Percentiles rank a stretch among this genome's conserved stretches.
These are phyloP conservation scores for Rhabdomys pumilio DNA, from an alignment of 2,797 vertebrate species.

Conservation along the genomic window DNA sequence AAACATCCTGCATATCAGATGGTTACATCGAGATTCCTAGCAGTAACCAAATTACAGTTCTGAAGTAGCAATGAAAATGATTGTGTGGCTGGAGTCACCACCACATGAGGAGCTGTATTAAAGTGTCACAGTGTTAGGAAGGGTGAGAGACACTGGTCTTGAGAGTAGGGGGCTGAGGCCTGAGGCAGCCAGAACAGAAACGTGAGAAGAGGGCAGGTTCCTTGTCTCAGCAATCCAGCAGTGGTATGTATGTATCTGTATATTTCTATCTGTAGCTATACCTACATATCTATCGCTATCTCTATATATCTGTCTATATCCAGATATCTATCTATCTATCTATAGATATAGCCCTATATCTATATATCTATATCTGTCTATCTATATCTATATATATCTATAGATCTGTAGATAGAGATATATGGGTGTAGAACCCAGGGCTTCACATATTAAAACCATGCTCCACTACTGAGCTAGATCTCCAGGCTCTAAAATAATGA, in stretches of 20 bases:
- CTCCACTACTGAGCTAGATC: not conserved
- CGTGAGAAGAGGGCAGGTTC: no score
- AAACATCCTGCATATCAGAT: not conserved
- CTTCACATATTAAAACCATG: not conserved
- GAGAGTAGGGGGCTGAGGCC: no score
- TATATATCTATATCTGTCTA: not conserved
- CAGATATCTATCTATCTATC: no score
- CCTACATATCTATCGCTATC: no score
- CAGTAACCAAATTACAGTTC: not conserved
- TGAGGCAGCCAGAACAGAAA: not conserved
- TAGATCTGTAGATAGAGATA: no score
- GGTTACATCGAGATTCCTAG: not conserved
- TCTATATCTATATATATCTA: no score
- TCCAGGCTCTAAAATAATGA: not conserved
- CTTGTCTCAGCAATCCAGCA: not conserved
- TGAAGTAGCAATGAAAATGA: not conserved
- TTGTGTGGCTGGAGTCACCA: not conserved
- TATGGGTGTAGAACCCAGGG: not conserved
- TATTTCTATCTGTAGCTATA: no score
- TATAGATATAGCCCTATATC: no score
- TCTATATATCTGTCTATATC: no score
- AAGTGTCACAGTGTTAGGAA: not conserved
- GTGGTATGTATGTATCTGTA: not conserved
- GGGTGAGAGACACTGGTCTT: not conserved
- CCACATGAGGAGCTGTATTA: not conserved